Evolutionary conservation across 1,140 invertebrate species (phyloP).

Genomic region (Aphelenchoides fujianensis): DNA sequence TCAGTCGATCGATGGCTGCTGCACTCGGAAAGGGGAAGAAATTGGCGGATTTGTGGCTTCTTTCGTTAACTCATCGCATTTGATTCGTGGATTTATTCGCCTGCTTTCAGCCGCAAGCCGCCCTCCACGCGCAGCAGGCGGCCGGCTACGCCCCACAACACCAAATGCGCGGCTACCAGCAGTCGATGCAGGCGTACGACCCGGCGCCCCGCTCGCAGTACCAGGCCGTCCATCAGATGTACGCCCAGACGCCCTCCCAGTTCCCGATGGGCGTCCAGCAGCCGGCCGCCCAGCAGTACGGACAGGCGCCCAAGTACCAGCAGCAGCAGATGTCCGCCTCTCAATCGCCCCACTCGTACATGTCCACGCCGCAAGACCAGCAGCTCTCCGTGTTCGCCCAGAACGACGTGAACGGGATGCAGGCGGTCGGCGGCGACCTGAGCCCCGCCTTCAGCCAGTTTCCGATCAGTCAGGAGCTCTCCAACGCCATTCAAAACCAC

Average conservation of each 20-base stretch:
- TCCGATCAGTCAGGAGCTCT: neutral
- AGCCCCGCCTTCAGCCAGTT: neutral
- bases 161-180: neutral
- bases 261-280: neutral
- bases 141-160: neutral
- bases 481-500: neutral
- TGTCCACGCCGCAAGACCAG: neutral
- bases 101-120: neutral
- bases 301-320: neutral
- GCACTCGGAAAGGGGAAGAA: too few species aligned
- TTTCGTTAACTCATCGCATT: neutral
- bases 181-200: neutral
- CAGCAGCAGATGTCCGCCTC: neutral
- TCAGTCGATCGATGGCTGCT: too few species aligned
- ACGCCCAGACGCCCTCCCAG: neutral
- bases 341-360: neutral
- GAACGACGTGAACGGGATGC: constrained; percentile 1
- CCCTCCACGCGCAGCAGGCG: neutral
- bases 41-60: too few species aligned
- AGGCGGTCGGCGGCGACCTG: neutral
- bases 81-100: neutral
- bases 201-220: neutral
- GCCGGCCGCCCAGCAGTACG: neutral
- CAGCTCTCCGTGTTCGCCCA: neutral
- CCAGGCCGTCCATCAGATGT: neutral